These are phyloP conservation scores for Drosophila atripex DNA, from an alignment of 2,888 invertebrate genomes.

Conservation along the genomic window DNA sequence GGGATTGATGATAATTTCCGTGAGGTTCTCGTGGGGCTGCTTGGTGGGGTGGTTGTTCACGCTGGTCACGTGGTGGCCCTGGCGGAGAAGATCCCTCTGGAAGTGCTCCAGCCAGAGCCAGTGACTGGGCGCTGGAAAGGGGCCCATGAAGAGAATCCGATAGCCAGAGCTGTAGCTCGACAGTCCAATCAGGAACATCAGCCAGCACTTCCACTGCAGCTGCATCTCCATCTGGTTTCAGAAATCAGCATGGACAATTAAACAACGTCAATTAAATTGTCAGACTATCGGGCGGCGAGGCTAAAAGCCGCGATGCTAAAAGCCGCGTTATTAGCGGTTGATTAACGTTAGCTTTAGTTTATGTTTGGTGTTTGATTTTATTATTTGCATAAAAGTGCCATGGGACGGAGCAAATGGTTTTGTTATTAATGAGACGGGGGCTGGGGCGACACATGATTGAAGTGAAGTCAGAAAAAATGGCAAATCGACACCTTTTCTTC, in stretches of 20 bases:
- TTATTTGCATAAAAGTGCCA: constrained; percentile 57
- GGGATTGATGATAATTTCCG: constrained; percentile 82
- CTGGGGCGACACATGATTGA: constrained; percentile 2
- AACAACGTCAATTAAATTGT: constrained; percentile 45
- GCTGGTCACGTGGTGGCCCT: constrained; percentile 84
- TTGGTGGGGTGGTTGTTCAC: constrained; percentile 82
- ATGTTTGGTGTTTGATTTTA: constrained; percentile 37
- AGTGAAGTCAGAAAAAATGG: constrained; percentile 4
- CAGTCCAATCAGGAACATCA: constrained; percentile 43
- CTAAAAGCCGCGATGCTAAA: constrained; percentile 15
- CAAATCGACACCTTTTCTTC: constrained; percentile 3
- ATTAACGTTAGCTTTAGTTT: constrained; percentile 37
- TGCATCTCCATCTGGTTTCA: constrained; percentile 60
- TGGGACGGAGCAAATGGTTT: constrained; percentile 10
- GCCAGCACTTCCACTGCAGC: constrained; percentile 48
- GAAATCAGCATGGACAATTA: constrained; percentile 48
- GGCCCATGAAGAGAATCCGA: constrained; percentile 82
- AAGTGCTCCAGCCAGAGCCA: constrained; percentile 84
- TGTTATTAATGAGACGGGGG: constrained; percentile 13
- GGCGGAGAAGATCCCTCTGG: constrained; percentile 76
- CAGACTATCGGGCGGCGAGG: constrained; percentile 6
- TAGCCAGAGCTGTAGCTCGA: constrained; percentile 32
- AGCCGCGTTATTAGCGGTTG: constrained; percentile 29
- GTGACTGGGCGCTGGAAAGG: constrained; percentile 83
- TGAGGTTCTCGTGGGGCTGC: constrained; percentile 83